Conservation (phyloP, 1,140 invertebrate species). For the Bombus polaris region DNA sequence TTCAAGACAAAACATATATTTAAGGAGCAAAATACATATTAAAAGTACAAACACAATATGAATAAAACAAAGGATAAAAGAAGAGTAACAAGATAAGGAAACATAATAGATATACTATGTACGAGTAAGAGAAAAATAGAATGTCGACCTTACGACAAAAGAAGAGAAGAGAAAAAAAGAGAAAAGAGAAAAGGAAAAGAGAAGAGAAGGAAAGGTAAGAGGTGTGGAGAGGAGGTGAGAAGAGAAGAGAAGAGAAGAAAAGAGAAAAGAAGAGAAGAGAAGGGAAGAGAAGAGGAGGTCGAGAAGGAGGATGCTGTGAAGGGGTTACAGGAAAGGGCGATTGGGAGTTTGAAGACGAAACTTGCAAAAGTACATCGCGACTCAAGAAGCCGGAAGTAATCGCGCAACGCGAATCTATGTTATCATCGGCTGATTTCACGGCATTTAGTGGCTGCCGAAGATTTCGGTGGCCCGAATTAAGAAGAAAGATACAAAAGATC, state of each 20-base stretch:
- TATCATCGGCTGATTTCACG: slow-evolving; percentile 70
- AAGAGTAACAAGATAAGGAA: too few relatives aligned
- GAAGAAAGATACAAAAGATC: slow-evolving; percentile 6
- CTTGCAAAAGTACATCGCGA: slow-evolving; percentile 81
- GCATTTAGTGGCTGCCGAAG: slow-evolving; percentile 74
- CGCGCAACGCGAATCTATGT: slow-evolving; percentile 62
- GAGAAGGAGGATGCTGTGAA: not conserved
- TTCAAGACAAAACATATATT: too few relatives aligned
- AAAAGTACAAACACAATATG: too few relatives aligned
- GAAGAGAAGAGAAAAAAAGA: too few relatives aligned
- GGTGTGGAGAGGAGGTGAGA: not conserved
- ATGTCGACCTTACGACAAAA: too few relatives aligned
- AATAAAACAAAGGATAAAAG: too few relatives aligned
- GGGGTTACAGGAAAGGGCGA: slow-evolving; percentile 24
- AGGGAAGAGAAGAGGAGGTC: not conserved
- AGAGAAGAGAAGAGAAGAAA: not conserved
- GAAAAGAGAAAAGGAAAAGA: too few relatives aligned
- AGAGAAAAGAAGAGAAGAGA: not conserved
- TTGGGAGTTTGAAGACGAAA: slow-evolving; percentile 71
- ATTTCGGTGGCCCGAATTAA: slow-evolving; percentile 48
- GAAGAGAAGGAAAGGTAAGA: too few relatives aligned
- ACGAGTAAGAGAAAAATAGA: too few relatives aligned
- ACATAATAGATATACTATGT: too few relatives aligned
- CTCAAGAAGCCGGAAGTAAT: slow-evolving; percentile 82
- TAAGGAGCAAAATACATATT: too few relatives aligned